Conservation (phyloP, 2,797 vertebrate species). For the Nyctibius grandis region DNA sequence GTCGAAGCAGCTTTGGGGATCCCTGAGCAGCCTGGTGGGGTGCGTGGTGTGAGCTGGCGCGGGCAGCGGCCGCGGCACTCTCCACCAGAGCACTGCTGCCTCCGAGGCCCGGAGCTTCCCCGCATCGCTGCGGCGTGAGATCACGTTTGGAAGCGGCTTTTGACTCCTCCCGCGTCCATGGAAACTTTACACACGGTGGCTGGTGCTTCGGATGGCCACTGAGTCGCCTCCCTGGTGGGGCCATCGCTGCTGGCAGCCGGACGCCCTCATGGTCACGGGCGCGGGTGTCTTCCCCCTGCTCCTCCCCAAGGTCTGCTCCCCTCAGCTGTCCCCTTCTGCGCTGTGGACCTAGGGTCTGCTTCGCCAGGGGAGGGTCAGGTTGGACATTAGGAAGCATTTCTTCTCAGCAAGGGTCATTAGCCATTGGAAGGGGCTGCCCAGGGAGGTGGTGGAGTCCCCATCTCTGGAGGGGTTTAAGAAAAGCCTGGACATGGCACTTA, state of each 20-base stretch:
- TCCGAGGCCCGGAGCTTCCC: neutral
- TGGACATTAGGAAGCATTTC: too few species aligned
- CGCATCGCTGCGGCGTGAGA: neutral
- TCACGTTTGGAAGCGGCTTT: neutral
- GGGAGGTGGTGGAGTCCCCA: too few species aligned
- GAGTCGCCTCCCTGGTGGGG: neutral
- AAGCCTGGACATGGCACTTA: too few species aligned
- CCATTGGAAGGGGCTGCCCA: too few species aligned
- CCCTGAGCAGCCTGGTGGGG: neutral
- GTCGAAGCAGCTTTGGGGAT: too few species aligned
- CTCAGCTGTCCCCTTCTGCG: neutral
- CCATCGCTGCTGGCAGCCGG: neutral
- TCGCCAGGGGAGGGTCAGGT: too few species aligned
- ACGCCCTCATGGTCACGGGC: fast-evolving
- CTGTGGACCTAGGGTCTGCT: neutral
- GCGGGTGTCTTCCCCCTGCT: neutral
- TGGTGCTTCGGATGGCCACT: neutral
- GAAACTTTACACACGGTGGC: neutral
- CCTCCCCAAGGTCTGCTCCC: neutral
- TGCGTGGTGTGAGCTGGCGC: fast-evolving
- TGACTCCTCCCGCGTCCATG: neutral
- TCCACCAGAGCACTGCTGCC: neutral
- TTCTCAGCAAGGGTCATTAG: too few species aligned
- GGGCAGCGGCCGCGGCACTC: neutral
- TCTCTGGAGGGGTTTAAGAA: too few species aligned